Percentiles rank a stretch among this genome's conserved stretches.
Conservation (phyloP, 2,797 vertebrate species). For the Nasua narica region DNA sequence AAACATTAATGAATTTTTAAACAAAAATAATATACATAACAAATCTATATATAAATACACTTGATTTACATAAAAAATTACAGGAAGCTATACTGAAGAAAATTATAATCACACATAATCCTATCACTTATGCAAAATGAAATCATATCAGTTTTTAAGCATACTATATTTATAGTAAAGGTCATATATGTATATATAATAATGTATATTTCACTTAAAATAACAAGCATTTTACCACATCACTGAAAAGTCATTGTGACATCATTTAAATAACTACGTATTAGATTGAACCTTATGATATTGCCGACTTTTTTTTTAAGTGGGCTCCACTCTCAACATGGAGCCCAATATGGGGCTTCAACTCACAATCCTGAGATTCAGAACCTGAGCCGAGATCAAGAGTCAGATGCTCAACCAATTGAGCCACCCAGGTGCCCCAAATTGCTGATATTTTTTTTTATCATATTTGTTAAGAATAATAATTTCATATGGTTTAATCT, state of each 20-base stretch:
- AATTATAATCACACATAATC: neutral
- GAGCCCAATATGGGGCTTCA: neutral
- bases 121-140: neutral
- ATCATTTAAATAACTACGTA: neutral
- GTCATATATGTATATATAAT: neutral
- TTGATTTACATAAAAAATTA: neutral
- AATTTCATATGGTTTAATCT: neutral
- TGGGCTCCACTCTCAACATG: neutral
- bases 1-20: neutral
- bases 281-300: neutral
- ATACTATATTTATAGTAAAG: neutral
- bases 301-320: neutral
- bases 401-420: neutral
- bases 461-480: neutral
- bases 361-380: neutral
- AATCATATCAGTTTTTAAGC: neutral
- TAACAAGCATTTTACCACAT: neutral
- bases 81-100: neutral
- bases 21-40: neutral
- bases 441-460: neutral
- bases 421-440: neutral
- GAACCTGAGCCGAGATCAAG: neutral
- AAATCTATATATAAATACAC: neutral
- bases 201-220: neutral
- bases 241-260: neutral